Evolutionary conservation across 2,113 vertebrate genomes (phyloP).

Genomic region (Taxidea taxus): DNA sequence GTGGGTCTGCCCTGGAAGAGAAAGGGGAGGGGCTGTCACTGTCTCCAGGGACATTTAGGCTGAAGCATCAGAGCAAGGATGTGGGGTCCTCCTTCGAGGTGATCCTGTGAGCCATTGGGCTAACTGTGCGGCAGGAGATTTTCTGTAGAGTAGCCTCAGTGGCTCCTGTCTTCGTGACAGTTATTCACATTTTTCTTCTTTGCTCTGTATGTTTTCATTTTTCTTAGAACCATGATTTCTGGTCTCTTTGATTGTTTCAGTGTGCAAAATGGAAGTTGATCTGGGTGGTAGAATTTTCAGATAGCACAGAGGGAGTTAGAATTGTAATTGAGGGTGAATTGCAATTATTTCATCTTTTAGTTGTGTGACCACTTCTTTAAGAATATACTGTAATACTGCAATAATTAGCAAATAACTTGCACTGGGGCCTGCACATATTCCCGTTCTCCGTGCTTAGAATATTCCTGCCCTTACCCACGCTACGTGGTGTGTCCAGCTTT

Average conservation of each 20-base stretch:
- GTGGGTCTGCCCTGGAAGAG: neutral
- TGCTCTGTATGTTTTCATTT: neutral
- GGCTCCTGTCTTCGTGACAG: neutral
- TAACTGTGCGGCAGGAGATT: neutral
- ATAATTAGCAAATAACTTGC: neutral
- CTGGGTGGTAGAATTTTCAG: neutral
- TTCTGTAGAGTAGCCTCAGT: neutral
- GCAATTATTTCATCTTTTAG: neutral
- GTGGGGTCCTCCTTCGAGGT: no score
- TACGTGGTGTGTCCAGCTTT: neutral
- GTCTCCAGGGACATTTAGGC: neutral
- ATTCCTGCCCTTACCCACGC: neutral
- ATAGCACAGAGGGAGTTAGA: neutral
- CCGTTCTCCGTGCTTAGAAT: neutral
- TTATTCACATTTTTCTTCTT: neutral
- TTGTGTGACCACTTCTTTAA: neutral
- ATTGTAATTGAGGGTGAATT: neutral
- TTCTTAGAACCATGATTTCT: neutral
- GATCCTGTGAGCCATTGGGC: neutral
- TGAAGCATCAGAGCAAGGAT: neutral
- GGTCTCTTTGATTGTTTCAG: neutral
- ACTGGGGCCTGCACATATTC: neutral
- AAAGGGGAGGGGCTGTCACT: neutral
- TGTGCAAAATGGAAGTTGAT: neutral
- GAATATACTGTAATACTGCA: neutral